Evolutionary conservation across 2,797 vertebrate genomes (phyloP).

Genomic region (Parotocinclus haroldoi): DNA sequence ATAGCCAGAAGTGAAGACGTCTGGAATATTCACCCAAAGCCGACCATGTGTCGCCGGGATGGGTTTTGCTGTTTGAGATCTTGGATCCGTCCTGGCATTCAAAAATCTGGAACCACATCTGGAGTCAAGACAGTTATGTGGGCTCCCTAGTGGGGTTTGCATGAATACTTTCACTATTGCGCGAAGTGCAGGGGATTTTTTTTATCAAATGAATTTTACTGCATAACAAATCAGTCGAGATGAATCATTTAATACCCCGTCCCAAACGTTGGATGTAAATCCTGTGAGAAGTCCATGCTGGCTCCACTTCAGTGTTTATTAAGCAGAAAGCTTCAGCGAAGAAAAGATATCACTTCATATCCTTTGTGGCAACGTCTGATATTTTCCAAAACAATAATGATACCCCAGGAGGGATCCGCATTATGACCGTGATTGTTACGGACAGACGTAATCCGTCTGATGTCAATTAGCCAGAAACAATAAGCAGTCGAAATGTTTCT

Average conservation of each 20-base stretch:
- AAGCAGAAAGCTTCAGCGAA: neutral
- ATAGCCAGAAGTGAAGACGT: conserved; percentile 1
- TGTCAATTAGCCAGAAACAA: neutral
- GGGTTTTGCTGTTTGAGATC: neutral
- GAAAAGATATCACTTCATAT: neutral
- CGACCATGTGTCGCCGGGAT: neutral
- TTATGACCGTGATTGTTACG: neutral
- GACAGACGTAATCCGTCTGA: neutral
- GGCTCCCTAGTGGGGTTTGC: neutral
- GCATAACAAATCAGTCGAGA: neutral
- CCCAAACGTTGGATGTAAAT: conserved; percentile 8
- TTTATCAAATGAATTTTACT: neutral
- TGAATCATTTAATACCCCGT: conserved; percentile 6
- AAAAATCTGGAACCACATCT: conserved; percentile 4
- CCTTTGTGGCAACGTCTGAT: neutral
- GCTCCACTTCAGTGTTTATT: conserved; percentile 24
- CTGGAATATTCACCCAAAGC: neutral
- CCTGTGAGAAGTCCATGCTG: conserved; percentile 7
- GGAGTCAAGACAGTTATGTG: neutral
- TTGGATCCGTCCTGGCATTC: neutral
- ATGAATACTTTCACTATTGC: conserved; percentile 7
- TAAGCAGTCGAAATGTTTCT: conserved; percentile 1
- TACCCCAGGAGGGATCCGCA: neutral
- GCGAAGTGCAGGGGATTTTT: neutral
- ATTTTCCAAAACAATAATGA: neutral